Evolutionary conservation across 2,888 invertebrate genomes (phyloP).

Genomic region (Metopia argyrocephala): DNA sequence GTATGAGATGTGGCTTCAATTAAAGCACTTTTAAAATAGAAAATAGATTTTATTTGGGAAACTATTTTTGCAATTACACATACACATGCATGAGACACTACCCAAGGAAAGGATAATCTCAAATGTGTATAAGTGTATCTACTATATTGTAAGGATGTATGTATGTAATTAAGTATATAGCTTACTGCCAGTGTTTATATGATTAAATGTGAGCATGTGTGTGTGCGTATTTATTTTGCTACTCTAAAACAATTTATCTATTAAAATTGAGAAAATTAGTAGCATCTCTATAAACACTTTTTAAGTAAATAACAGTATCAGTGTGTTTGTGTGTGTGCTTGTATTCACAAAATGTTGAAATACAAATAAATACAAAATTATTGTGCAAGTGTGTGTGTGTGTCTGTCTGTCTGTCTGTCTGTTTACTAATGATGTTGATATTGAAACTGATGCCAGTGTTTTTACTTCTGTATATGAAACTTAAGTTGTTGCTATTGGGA

Average conservation of each 20-base stretch:
- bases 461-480: conserved; percentile 33
- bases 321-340: neutral
- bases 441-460: conserved; percentile 35
- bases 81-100: neutral
- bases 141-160: too few species aligned
- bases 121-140: neutral
- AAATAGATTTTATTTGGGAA: conserved; percentile 43
- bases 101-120: neutral
- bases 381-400: neutral
- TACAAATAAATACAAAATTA: neutral
- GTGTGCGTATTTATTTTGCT: neutral
- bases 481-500: conserved; percentile 22
- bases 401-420: neutral
- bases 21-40: conserved; percentile 59
- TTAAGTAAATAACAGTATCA: neutral
- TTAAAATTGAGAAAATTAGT: conserved; percentile 47
- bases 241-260: conserved; percentile 53
- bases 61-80: conserved; percentile 5
- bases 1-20: too few species aligned
- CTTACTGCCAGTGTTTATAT: neutral
- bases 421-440: conserved; percentile 21
- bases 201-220: neutral
- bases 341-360: neutral
- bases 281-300: conserved; percentile 31
- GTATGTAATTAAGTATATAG: conserved; percentile 4